phyloP scores from a whole-genome alignment of 2,113 vertebrate genomes.

The Sceloporus undulatus region DNA sequence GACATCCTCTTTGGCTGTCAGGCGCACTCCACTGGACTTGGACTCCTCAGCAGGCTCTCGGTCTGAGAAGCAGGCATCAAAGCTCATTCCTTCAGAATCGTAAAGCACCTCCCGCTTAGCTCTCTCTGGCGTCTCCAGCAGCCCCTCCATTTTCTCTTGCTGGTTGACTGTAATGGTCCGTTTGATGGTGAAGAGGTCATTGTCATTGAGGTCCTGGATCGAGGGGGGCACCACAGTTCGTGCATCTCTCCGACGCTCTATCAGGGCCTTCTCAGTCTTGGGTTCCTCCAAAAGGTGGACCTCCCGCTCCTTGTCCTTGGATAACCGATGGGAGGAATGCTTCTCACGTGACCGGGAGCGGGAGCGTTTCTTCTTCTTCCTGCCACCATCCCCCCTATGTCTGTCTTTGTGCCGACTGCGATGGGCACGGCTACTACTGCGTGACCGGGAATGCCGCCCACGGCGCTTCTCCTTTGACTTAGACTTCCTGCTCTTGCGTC shows the following conservation, averaged over 20 bases:
- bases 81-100: conserved; percentile 74
- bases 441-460: conserved; percentile 25
- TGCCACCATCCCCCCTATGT: conserved; percentile 68
- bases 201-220: conserved; percentile 93
- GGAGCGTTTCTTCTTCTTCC: conserved; percentile 74
- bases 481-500: conserved; percentile 49
- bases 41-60: conserved; percentile 59
- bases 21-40: conserved; percentile 27
- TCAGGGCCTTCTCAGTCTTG: conserved; percentile 46
- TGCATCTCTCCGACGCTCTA: conserved; percentile 75
- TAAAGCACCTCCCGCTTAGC: conserved; percentile 81
- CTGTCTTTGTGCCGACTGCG: conserved; percentile 77
- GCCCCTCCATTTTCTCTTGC: conserved; percentile 60
- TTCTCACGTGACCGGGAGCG: conserved; percentile 71
- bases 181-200: conserved; percentile 92
- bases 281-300: conserved; percentile 59
- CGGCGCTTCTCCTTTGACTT: conserved; percentile 70
- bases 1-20: background rate
- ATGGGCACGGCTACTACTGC: conserved; percentile 44
- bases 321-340: conserved; percentile 23
- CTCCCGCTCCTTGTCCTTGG: conserved; percentile 62
- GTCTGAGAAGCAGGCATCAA: conserved; percentile 60
- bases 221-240: conserved; percentile 90
- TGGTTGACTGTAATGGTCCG: conserved; percentile 91
- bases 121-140: conserved; percentile 64